Conservation (phyloP, 2,888 invertebrate species). For the Habroteleia sp. region DNA sequence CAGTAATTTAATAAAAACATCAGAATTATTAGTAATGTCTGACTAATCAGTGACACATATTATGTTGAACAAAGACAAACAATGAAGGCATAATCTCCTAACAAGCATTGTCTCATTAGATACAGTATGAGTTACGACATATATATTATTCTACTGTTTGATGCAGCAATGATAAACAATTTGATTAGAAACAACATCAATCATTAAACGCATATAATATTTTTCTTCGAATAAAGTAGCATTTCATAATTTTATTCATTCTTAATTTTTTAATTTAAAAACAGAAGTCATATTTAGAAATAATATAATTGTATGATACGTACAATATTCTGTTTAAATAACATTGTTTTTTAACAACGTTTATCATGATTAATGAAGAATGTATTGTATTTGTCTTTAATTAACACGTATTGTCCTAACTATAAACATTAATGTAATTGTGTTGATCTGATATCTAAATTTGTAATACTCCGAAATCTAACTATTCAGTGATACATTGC, state of each 20-base stretch:
- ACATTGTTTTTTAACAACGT: no score
- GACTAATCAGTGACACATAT: slow-evolving; percentile 32
- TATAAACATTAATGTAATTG: slow-evolving; percentile 4
- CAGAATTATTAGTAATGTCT: slow-evolving; percentile 13
- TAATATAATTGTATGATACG: no score
- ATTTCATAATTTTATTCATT: no score
- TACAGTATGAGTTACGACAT: slow-evolving; percentile 40
- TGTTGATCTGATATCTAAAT: slow-evolving; percentile 2
- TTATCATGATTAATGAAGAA: slow-evolving; percentile 11
- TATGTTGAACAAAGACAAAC: slow-evolving; percentile 54
- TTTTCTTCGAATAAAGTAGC: no score
- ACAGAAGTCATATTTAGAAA: background rate
- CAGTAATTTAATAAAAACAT: slow-evolving; percentile 3
- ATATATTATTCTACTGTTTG: slow-evolving; percentile 40
- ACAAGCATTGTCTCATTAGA: slow-evolving; percentile 52
- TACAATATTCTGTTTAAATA: no score
- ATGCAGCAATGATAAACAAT: slow-evolving; percentile 42
- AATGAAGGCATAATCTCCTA: slow-evolving; percentile 51
- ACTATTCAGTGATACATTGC: slow-evolving; percentile 1
- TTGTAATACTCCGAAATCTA: background rate
- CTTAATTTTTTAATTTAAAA: no score
- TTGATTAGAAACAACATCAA: slow-evolving; percentile 33
- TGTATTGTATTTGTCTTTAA: slow-evolving; percentile 17
- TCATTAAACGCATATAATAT: slow-evolving; percentile 18
- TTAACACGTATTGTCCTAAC: slow-evolving; percentile 10